Evolutionary conservation across 1,140 invertebrate species (phyloP), one percentile per base, ranked within the genome.

Genomic region (Sarcophaga peregrina): DNA sequence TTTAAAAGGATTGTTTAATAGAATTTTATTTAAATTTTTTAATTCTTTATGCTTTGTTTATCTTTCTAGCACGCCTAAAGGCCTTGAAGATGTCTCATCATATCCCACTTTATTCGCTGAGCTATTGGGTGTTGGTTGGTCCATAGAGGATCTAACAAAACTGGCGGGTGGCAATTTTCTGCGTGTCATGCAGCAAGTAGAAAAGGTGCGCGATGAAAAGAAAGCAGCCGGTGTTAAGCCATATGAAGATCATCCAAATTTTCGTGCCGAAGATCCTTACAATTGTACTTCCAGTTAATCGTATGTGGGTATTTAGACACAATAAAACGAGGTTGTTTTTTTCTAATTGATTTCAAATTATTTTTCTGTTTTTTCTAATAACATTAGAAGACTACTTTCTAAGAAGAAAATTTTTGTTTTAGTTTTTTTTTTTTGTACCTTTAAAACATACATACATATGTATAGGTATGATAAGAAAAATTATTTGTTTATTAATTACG

Each of bases 51-150:
- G 11, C 81, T 72, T 82, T 82, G 6, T 54, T 46, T 82, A 11
- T 52, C 20, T 54, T 75, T 76, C 20, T 91, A 96, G 96, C 89
- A 96, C 95, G 76, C 94, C 95, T 45, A 93, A 94, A 89, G 97
- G 96, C 15, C 92, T 98, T 68, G 96, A 98, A 91, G 97, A 98
- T 89, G 96, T 97, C 8, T 97, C 96, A 1, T 96, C 94, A 84
- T 98, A 98, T 91, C 97, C 97, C 1, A 93, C 95, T 83, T 91
- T 98, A 73, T 98, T 95, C 89, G 95, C 95, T 45, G 95, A 96
- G 90, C 91, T 96, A 54, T 93, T 97, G 85, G 94, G 95, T 73
- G 94, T 95, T n/a, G 94, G 94, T 46, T 97, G 96, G 96, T 94
- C 93, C 76, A 93, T 95, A 81, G 93, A 94, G 25, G 96, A 98